phyloP scores from a whole-genome alignment of 1,140 invertebrate species.

The Drosophila santomea region DNA sequence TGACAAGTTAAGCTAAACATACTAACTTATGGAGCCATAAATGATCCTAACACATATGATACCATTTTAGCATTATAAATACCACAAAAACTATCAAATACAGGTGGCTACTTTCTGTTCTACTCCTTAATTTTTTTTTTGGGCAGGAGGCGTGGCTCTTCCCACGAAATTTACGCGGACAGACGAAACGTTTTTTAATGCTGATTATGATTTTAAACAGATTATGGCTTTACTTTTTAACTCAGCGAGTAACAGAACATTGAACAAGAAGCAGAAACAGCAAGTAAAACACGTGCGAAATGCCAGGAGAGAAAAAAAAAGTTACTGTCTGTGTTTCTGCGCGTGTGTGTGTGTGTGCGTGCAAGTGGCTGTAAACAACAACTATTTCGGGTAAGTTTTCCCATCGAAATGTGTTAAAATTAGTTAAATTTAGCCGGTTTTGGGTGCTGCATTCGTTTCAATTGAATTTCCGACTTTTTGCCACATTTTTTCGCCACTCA shows the following conservation, averaged over 20 bases:
- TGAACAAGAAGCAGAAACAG: constrained; percentile 5
- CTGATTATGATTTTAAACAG: not conserved
- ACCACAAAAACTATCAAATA: no score
- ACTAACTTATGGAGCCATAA: no score
- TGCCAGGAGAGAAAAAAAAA: constrained; percentile 14
- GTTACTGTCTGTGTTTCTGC: constrained; percentile 7
- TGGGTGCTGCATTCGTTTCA: not conserved
- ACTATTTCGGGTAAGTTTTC: not conserved
- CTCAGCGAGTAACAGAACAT: not conserved
- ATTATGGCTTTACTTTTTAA: not conserved
- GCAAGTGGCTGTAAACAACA: constrained; percentile 42
- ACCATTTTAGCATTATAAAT: no score
- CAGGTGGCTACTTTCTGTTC: no score
- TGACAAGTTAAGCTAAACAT: no score
- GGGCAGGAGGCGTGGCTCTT: no score
- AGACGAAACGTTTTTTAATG: not conserved
- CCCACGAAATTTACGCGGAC: not conserved
- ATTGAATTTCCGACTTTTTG: not conserved
- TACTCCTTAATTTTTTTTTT: no score
- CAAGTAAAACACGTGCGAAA: constrained; percentile 53
- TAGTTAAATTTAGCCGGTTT: not conserved
- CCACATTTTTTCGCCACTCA: constrained; percentile 10
- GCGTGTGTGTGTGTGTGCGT: not conserved
- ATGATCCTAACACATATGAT: no score
- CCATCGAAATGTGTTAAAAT: not conserved